Evolutionary conservation across 2,888 invertebrate genomes (phyloP), one percentile per base, ranked within the genome.

Genomic region (Epirrita christyi): DNA sequence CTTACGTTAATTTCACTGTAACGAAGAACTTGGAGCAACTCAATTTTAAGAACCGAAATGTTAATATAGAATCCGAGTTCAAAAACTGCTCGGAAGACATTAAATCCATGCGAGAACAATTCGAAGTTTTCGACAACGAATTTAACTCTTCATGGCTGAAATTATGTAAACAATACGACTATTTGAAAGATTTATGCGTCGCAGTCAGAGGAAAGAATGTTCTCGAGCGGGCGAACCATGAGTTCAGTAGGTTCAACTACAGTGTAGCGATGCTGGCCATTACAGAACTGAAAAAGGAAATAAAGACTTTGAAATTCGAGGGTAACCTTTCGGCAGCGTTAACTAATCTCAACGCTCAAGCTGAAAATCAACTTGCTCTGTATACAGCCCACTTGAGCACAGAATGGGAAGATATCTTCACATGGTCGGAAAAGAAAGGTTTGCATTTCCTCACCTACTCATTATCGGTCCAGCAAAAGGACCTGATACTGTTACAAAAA

Each of bases 361-460:
- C 84, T 34, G 88, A 91, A 63, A 89, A 84, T 50, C 90, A 90
- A 66, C 61, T 88, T 2, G 82, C 89, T 0, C 65, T 91, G 9
- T 91, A 86, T 55, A 75, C 76, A 14, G 88, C 91, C 1, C 84
- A 89, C 42, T 63, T 91, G n/a, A 89, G 89, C 59, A 68, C 81
- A 21, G 90, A 92, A 72, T 91, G 90, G 91, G 88, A 91, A 54
- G 85, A 87, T 32, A 81, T 91, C 13, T 92, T 92, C 54, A 77
- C 78, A 32, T 92, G 91, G 91, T 78, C 82, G 0, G 86, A 88
- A 61, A 81, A 79, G 51, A 84, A 78, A 68, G 81, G 86, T n/a
- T 67, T 87, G 0, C 73, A 80, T 59, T 81, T 73, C 51, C 71
- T 86, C 1, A 85, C 83, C 0, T 91, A 87, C 57, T 87, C 88